Evolutionary conservation across 2,888 invertebrate species (phyloP), one percentile per base, ranked within the genome.

Genomic region (Callyntrura sp.): DNA sequence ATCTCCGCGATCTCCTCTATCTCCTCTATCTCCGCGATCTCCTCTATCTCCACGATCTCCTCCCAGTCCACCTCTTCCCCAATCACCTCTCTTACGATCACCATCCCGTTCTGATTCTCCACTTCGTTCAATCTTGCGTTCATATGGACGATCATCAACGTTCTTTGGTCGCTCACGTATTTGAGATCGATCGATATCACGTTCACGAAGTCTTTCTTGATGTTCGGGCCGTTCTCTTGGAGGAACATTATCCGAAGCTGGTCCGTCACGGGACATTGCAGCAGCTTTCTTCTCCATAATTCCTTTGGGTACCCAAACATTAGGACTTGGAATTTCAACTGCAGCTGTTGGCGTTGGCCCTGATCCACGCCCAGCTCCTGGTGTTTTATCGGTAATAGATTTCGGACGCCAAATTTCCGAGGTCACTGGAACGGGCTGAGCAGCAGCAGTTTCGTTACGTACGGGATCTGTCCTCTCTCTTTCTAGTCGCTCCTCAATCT

Each of bases 401-500:
- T 88, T 86, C 5, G 88, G 51, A 55, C 84, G 35, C 87, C 85
- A 88, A 48, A 86, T 79, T 12, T 88, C 91, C 12, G 25, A 6
- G 68, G n/a, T n/a, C 17, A 17, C 17, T 70, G 45, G 43, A 8
- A 17, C 68, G 20, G 57, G 88, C 0, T 82, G n/a, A 14, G 88
- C 45, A n/a, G 83, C 55, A 28, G 84, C 57, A 12, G 85, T 48
- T 60, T 92, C 92, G 62, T 84, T 84, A 6, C 62, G 43, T 5
- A 28, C 14, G 9, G 90, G 93, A 81, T 94, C 94, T 93, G 14
- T 93, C 93, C 68, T 92, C 65, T 90, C 73, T 83, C 89, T 57
- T 92, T 92, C 60, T 88, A 87, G 23, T 60, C 93, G 57, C 90
- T 92, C 91, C 90, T 93, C 83, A 85, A 91, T 94, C 93, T 95